Evolutionary conservation across 2,888 invertebrate genomes (phyloP).

Genomic region (Hylaea fasciaria): DNA sequence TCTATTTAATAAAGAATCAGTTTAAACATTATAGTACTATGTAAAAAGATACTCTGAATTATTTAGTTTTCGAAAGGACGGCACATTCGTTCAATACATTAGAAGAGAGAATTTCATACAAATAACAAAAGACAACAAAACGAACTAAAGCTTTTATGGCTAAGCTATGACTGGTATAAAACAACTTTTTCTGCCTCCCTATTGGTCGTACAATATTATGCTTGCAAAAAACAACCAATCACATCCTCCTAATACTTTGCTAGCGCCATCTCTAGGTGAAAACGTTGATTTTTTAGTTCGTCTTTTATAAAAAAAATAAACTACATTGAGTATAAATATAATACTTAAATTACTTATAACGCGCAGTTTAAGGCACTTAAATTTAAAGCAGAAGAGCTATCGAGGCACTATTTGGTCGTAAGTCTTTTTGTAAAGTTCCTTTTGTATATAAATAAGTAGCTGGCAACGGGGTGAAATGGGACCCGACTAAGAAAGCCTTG

Average conservation of each 20-base stretch:
- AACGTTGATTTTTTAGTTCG: no score
- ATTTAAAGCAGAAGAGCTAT: not conserved
- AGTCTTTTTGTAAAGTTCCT: not conserved
- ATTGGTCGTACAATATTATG: no score
- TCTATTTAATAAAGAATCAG: no score
- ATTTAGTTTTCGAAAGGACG: conserved; percentile 7
- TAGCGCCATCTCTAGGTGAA: no score
- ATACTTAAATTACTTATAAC: conserved; percentile 1
- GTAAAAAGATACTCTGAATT: no score
- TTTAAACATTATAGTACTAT: no score
- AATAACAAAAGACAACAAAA: not conserved
- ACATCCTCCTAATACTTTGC: no score
- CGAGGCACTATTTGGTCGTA: not conserved
- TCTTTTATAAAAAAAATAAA: conserved; percentile 3
- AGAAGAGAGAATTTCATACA: conserved; percentile 10
- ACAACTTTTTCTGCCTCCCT: no score
- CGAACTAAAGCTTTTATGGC: no score
- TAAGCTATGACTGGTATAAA: no score
- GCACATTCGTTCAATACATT: conserved; percentile 8
- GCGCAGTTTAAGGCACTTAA: conserved; percentile 4
- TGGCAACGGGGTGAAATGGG: not conserved
- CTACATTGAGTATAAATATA: conserved; percentile 7
- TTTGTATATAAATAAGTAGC: not conserved
- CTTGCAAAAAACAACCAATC: no score
- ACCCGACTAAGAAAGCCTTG: no score